Base-by-base conservation (phyloP, 1,140 invertebrate genomes). In the Achatina immaculata region DNA sequence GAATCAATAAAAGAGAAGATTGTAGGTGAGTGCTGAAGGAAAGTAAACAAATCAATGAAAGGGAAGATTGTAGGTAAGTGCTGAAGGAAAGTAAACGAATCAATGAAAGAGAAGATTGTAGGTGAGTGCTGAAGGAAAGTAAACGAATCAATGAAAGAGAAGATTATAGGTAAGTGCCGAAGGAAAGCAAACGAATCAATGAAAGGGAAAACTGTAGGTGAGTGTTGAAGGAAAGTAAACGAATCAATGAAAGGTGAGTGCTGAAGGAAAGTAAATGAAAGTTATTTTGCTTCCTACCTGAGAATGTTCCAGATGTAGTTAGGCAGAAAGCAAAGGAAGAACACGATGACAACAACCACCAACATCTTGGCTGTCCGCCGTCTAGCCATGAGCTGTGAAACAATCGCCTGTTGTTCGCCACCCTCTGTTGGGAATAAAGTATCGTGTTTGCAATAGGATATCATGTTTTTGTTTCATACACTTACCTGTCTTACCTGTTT, bases 291-390 rank as follows among this genome's bases (percentile, higher is more conserved):
- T 62, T 38, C 83, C 71, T 58, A 97, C 96, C 95, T 95, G 42
- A 96, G 90, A 69, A 96, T 94, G 72, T 93, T 94, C n/a, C 96
- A 91, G 2, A 96, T 90, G 91, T 97, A 95, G 6, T 97, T 95
- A 0, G 96, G 96, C 86, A 97, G 94, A 89, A 96, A 97, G 91
- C 96, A 97, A 58, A 96, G 91, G n/a, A 94, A 95, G 88, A 97
- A 98, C 93, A 96, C 95, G 66, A 95, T 90, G 14, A 97, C 96
- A 0, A 97, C 95, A 2, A 95, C 95, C 0, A 97, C 95, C 38
- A 98, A 91, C 96, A 97, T 98, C 92, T 97, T 97, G 40, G 96
- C 96, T 0, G 96, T 96, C 89, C 97, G 96, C 78, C 95, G 92
- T 62, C 96, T 92, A 0, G 95, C 95, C 55, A 94, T 92, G 34